Evolutionary conservation across 2,888 invertebrate species (phyloP).

Genomic region (Caenorhabditis parvicauda): DNA sequence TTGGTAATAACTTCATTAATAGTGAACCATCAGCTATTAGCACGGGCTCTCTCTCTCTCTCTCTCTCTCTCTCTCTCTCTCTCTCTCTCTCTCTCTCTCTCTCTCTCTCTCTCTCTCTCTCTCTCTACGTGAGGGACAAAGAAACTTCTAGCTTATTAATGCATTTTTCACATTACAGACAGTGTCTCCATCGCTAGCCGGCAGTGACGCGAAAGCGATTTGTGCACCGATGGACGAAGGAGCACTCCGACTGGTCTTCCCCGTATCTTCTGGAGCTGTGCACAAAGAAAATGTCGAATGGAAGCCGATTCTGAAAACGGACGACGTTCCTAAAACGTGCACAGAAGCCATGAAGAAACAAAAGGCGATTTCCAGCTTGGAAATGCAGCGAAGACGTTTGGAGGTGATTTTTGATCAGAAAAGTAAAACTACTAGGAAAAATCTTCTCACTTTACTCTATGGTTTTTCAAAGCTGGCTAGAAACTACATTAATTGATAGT

Average conservation of each 20-base stretch:
- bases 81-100: background rate
- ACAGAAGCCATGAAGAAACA: constrained; percentile 35
- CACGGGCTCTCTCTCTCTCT: too few relatives aligned
- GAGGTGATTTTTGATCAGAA: too few relatives aligned
- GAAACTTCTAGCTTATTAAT: background rate
- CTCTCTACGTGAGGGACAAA: background rate
- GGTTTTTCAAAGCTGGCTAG: too few relatives aligned
- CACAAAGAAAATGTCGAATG: constrained; percentile 40
- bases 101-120: background rate
- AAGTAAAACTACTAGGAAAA: too few relatives aligned
- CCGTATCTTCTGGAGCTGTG: constrained; percentile 50
- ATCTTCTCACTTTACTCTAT: too few relatives aligned
- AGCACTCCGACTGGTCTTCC: constrained; percentile 41
- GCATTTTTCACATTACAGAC: background rate
- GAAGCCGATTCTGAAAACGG: constrained; percentile 25
- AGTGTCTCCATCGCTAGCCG: background rate
- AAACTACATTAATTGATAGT: too few relatives aligned
- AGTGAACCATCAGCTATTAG: too few relatives aligned
- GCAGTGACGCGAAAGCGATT: too few relatives aligned
- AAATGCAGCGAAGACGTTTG: constrained; percentile 27
- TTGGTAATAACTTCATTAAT: too few relatives aligned
- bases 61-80: too few relatives aligned
- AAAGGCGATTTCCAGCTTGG: constrained; percentile 34
- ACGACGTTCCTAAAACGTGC: constrained; percentile 32
- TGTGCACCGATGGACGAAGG: too few relatives aligned